Conservation (phyloP, 2,888 invertebrate species). For the Meteorus cinctellus region DNA sequence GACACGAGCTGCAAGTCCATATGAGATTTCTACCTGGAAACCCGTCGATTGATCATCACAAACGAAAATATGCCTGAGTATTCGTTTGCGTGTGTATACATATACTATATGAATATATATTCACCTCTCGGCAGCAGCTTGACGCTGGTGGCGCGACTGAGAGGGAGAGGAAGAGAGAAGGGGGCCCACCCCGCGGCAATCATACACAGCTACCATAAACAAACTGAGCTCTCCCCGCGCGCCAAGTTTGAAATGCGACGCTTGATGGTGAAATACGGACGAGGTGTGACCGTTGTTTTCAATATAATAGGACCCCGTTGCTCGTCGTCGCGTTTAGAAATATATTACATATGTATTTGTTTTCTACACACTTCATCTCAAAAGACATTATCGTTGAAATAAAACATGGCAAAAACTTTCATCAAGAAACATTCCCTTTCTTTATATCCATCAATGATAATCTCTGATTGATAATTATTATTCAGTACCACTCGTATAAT, state of each 20-base stretch:
- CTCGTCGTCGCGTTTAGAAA: constrained; percentile 1
- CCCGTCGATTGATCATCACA: constrained; percentile 67
- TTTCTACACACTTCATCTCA: constrained; percentile 4
- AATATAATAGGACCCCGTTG: constrained; percentile 40
- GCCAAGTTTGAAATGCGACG: constrained; percentile 44
- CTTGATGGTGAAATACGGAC: constrained; percentile 59
- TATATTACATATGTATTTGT: constrained; percentile 12
- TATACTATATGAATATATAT: constrained; percentile 15
- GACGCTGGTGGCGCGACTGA: not conserved
- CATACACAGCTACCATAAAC: constrained; percentile 61
- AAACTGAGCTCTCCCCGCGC: constrained; percentile 50
- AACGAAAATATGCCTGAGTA: constrained; percentile 53
- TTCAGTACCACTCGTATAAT: constrained; percentile 17
- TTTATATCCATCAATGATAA: constrained; percentile 39
- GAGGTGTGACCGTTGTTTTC: constrained; percentile 63
- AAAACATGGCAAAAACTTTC: constrained; percentile 17
- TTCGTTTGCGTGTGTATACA: constrained; percentile 1
- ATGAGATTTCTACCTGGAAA: constrained; percentile 62
- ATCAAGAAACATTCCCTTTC: constrained; percentile 9
- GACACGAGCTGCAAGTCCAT: constrained; percentile 30
- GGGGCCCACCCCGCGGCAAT: constrained; percentile 33
- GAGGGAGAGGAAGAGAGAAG: too few relatives aligned
- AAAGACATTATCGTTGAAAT: constrained; percentile 7
- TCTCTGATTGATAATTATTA: constrained; percentile 32
- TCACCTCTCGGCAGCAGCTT: constrained; percentile 24